Conservation (phyloP, 2,113 vertebrate species). For the Callorhinus ursinus region DNA sequence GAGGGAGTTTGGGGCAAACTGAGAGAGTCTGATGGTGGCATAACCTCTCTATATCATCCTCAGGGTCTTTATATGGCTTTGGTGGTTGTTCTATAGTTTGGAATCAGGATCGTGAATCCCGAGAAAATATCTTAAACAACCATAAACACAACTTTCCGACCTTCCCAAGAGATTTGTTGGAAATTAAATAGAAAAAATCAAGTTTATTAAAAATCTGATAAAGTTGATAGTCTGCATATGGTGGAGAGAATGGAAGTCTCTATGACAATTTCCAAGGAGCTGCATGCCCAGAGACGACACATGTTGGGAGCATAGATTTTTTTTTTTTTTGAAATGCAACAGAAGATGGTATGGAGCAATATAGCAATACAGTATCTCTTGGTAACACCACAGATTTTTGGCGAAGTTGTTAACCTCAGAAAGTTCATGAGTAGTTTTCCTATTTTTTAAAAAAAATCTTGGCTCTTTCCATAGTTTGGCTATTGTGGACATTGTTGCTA, state of each 20-base stretch:
- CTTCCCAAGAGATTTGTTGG: background rate
- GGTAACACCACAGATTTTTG: background rate
- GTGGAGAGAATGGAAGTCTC: background rate
- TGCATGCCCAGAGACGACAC: background rate
- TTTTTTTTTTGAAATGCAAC: background rate
- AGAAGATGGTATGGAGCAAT: background rate
- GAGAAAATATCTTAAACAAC: background rate
- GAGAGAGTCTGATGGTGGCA: background rate
- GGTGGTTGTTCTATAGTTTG: background rate
- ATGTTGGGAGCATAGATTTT: background rate
- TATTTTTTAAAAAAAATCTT: background rate
- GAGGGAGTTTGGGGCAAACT: background rate
- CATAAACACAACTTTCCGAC: background rate
- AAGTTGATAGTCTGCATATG: background rate
- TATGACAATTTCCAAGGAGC: background rate
- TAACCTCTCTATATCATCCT: background rate
- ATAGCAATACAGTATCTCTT: background rate
- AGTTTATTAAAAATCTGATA: constrained; percentile 20
- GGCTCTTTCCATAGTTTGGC: too few species aligned
- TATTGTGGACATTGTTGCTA: background rate
- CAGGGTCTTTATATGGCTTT: background rate
- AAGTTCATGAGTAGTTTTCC: background rate
- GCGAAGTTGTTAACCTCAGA: background rate
- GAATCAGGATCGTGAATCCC: background rate
- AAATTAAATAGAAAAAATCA: constrained; percentile 17